phyloP scores from a whole-genome alignment of 2,797 vertebrate species.

The Macropodus opercularis region DNA sequence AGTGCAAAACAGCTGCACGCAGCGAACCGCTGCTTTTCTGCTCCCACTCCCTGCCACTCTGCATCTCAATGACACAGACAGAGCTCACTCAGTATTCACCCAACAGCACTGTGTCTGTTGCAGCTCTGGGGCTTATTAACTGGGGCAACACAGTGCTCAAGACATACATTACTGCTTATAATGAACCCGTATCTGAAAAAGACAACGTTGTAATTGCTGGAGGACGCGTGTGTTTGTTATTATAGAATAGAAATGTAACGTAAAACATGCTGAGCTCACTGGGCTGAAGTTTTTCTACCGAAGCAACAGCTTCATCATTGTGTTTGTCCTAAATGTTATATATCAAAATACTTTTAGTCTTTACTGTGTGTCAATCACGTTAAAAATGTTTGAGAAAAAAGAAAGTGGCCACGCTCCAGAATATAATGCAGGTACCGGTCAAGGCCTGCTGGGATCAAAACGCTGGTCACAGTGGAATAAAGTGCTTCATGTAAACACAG shows the following conservation, averaged over 20 bases:
- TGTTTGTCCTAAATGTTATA: too few relatives aligned
- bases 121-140: slow-evolving; percentile 41
- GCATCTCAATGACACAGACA: slow-evolving; percentile 47
- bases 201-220: slow-evolving; percentile 37
- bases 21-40: slow-evolving; percentile 23
- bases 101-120: slow-evolving; percentile 7
- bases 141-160: slow-evolving; percentile 15
- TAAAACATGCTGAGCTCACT: background rate
- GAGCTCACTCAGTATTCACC: slow-evolving; percentile 46
- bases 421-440: too few relatives aligned
- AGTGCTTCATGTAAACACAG: too few relatives aligned
- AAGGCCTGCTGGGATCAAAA: too few relatives aligned
- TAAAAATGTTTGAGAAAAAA: too few relatives aligned
- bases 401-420: too few relatives aligned
- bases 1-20: slow-evolving; percentile 37
- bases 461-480: too few relatives aligned
- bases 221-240: background rate
- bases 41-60: slow-evolving; percentile 25
- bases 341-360: too few relatives aligned
- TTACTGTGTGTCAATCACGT: too few relatives aligned
- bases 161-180: slow-evolving; percentile 24
- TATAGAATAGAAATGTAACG: slow-evolving; percentile 1
- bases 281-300: background rate
- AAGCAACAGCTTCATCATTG: background rate
- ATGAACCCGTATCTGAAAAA: slow-evolving; percentile 49